Conservation (phyloP, 2,113 vertebrate species). For the Thunnus maccoyii region DNA sequence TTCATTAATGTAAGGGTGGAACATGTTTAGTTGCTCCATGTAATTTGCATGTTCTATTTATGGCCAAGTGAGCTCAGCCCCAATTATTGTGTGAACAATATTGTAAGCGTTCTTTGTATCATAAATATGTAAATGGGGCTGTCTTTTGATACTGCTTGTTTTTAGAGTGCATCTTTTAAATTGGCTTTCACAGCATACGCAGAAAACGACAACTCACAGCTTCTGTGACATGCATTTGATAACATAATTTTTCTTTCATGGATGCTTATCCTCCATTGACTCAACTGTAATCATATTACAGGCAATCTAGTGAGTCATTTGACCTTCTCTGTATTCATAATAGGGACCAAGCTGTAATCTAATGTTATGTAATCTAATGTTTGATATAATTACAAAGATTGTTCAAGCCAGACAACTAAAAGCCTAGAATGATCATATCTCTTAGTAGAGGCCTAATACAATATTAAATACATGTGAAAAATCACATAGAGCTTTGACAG, state of each 20-base stretch:
- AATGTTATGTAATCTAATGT: conserved; percentile 76
- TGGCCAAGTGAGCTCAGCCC: conserved; percentile 49
- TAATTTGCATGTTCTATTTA: conserved; percentile 70
- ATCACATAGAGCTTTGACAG: neutral
- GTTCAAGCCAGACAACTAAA: conserved; percentile 49
- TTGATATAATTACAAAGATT: conserved; percentile 74
- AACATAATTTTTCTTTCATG: conserved; percentile 68
- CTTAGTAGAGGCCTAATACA: conserved; percentile 25
- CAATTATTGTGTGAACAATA: conserved; percentile 63
- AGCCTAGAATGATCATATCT: conserved; percentile 60
- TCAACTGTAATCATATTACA: conserved; percentile 77
- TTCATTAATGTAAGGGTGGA: conserved; percentile 62
- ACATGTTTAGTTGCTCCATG: conserved; percentile 58
- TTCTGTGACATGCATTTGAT: conserved; percentile 65
- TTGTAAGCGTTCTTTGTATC: conserved; percentile 49
- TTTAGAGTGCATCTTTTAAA: conserved; percentile 56
- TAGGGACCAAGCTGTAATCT: conserved; percentile 67
- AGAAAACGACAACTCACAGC: conserved; percentile 46
- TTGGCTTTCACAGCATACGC: conserved; percentile 54
- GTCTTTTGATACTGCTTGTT: conserved; percentile 64
- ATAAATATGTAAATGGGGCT: conserved; percentile 69
- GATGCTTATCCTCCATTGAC: conserved; percentile 74
- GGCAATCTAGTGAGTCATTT: conserved; percentile 75
- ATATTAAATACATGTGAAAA: conserved; percentile 37
- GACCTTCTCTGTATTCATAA: conserved; percentile 79